Conservation (phyloP, 2,888 invertebrate genomes). For the Eilema depressum region DNA sequence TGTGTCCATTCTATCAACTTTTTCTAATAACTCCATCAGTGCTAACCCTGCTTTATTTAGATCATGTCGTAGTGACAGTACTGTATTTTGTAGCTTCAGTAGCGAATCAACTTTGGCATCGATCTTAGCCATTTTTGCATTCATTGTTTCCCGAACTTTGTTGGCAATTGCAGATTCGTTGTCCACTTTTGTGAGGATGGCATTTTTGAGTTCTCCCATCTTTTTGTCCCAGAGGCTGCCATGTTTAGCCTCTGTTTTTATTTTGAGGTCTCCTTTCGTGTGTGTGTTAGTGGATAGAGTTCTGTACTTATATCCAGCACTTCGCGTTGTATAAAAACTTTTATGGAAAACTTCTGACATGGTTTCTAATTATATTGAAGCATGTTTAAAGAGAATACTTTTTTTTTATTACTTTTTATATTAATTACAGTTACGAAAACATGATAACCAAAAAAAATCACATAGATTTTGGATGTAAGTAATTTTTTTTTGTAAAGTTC, state of each 20-base stretch:
- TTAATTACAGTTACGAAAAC: background rate
- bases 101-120: slow-evolving; percentile 69
- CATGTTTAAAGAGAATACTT: background rate
- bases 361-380: background rate
- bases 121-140: slow-evolving; percentile 65
- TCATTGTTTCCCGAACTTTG: slow-evolving; percentile 61
- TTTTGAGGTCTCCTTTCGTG: slow-evolving; percentile 28
- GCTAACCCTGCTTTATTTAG: slow-evolving; percentile 56
- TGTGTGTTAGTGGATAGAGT: slow-evolving; percentile 76
- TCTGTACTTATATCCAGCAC: slow-evolving; percentile 76
- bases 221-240: slow-evolving; percentile 65
- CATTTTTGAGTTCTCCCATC: slow-evolving; percentile 66
- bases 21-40: slow-evolving; percentile 57
- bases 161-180: slow-evolving; percentile 61
- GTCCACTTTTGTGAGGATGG: slow-evolving; percentile 65
- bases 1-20: slow-evolving; percentile 63
- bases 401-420: background rate
- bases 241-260: slow-evolving; percentile 47
- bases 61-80: slow-evolving; percentile 60
- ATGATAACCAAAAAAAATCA: background rate
- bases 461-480: too few species aligned
- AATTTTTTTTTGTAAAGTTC: too few species aligned
- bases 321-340: slow-evolving; percentile 73
- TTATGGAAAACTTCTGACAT: slow-evolving; percentile 75
- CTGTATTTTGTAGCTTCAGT: slow-evolving; percentile 66